A percentile compares a stretch with the other conserved stretches of the same genome.
These are phyloP conservation scores for Fukomys damarensis DNA, from an alignment of 2,113 vertebrate genomes.

Conservation along the genomic window DNA sequence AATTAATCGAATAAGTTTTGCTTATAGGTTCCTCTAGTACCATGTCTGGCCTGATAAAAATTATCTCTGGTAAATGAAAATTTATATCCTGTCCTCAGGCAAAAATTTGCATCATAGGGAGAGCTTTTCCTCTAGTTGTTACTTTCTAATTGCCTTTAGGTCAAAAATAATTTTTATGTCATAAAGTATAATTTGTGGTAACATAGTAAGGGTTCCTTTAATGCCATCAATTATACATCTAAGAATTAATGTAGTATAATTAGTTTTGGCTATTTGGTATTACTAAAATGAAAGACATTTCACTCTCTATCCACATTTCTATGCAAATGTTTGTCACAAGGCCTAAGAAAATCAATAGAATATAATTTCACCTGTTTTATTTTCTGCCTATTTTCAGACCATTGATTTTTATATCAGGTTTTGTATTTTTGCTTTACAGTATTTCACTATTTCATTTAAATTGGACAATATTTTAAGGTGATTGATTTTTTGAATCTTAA, in stretches of 20 bases:
- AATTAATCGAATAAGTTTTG: background rate
- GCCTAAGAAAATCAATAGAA: background rate
- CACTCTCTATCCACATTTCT: background rate
- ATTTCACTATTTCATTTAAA: background rate
- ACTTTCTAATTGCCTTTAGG: background rate
- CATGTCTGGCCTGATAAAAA: background rate
- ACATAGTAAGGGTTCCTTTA: background rate
- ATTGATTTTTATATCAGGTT: background rate
- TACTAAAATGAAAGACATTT: background rate
- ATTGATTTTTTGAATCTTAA: background rate
- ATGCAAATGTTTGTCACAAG: background rate
- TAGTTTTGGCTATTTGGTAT: background rate
- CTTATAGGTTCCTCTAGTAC: background rate
- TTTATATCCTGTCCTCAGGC: background rate
- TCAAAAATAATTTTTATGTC: background rate
- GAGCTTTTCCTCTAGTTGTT: background rate
- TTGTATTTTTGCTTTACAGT: background rate
- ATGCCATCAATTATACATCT: background rate
- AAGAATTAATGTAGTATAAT: background rate
- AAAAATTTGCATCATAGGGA: background rate
- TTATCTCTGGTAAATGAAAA: background rate
- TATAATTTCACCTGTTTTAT: background rate
- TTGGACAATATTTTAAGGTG: background rate
- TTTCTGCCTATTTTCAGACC: background rate
- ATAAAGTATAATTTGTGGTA: background rate